These are phyloP conservation scores for Platycercus adscitus DNA, from an alignment of 2,113 vertebrate genomes.

Conservation along the genomic window DNA sequence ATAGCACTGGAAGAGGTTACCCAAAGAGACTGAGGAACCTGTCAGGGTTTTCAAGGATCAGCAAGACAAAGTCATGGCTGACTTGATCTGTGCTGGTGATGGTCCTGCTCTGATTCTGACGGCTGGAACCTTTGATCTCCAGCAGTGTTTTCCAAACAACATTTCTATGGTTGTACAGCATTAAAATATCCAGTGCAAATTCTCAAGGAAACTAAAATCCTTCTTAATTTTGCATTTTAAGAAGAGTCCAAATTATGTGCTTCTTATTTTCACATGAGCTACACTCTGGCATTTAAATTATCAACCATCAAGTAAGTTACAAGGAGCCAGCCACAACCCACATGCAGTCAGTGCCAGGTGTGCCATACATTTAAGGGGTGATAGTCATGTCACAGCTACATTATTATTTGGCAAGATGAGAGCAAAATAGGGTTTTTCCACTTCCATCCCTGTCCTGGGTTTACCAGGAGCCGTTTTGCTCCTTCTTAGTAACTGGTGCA, in stretches of 20 bases:
- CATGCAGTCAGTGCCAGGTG: not conserved
- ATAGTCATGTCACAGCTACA: not conserved
- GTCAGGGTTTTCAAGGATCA: not conserved
- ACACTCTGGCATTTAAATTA: not conserved
- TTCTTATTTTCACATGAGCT: not conserved
- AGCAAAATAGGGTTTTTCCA: not conserved
- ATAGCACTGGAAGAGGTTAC: not conserved
- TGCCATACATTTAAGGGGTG: not conserved
- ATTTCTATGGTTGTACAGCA: not conserved
- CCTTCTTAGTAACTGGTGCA: too few relatives aligned
- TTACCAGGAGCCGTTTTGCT: too few relatives aligned
- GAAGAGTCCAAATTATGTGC: not conserved
- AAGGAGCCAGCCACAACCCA: not conserved
- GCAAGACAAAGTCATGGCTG: not conserved
- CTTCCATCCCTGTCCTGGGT: too few relatives aligned
- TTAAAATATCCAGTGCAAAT: not conserved
- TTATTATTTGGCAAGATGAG: not conserved
- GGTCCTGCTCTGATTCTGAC: not conserved
- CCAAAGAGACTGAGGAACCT: not conserved
- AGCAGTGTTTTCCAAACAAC: not conserved
- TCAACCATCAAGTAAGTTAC: not conserved
- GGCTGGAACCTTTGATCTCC: not conserved
- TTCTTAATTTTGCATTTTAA: not conserved
- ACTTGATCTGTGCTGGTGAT: not conserved
- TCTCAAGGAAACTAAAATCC: not conserved